Percentiles rank a stretch among this genome's conserved stretches.
phyloP scores from a whole-genome alignment of 2,113 vertebrate genomes.

The Athene cunicularia region DNA sequence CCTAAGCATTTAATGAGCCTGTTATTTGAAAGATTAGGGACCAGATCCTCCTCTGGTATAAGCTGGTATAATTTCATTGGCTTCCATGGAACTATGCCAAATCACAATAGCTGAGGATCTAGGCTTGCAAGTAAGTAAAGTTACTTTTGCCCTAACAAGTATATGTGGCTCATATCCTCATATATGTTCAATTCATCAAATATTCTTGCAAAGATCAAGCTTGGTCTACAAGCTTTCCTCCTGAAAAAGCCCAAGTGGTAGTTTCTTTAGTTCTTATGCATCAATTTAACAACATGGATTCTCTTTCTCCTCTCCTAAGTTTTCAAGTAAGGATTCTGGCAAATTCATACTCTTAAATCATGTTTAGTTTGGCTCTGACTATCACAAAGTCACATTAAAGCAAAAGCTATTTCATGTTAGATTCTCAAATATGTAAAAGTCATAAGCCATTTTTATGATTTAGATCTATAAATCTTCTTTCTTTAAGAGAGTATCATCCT shows the following conservation, averaged over 20 bases:
- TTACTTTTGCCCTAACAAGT: slow-evolving; percentile 24
- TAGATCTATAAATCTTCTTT: neutral
- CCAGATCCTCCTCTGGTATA: slow-evolving; percentile 16
- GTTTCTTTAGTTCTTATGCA: neutral
- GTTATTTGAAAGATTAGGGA: slow-evolving; percentile 38
- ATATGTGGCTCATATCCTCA: neutral
- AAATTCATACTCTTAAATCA: neutral
- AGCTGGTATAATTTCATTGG: slow-evolving; percentile 15
- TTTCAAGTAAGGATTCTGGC: neutral
- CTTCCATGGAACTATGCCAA: neutral
- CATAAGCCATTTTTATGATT: neutral
- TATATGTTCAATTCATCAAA: neutral
- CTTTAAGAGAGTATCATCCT: neutral
- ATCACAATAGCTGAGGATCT: neutral
- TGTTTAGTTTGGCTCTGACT: neutral
- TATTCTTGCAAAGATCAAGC: neutral
- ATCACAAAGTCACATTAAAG: neutral
- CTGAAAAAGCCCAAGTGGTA: accelerated
- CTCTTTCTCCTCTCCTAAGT: neutral
- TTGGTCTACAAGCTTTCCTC: neutral
- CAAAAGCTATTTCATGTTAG: neutral
- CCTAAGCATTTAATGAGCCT: slow-evolving; percentile 45
- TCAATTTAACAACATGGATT: neutral
- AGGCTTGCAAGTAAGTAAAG: neutral
- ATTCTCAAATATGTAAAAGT: neutral